These are phyloP conservation scores for Elanoides forficatus DNA, from an alignment of 2,113 vertebrate species.

Conservation along the genomic window DNA sequence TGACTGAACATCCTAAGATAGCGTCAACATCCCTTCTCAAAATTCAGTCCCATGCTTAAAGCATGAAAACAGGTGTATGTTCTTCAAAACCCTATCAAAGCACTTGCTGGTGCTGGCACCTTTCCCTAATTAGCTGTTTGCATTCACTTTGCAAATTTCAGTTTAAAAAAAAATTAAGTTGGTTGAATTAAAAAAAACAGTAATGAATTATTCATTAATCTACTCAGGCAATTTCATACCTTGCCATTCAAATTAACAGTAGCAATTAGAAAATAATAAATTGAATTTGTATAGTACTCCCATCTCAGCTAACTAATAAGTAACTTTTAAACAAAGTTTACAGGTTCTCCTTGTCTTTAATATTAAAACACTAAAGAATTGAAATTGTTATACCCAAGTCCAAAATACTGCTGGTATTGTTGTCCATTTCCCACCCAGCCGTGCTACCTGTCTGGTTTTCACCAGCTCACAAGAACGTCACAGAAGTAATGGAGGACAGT, in stretches of 20 bases:
- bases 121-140: not conserved
- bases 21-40: not conserved
- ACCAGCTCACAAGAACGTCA: not conserved
- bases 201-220: not conserved
- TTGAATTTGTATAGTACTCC: not conserved
- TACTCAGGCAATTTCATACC: not conserved
- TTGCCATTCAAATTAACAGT: not conserved
- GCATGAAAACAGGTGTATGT: not conserved
- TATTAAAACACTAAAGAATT: not conserved
- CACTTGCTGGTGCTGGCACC: not conserved
- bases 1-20: not conserved
- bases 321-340: not conserved
- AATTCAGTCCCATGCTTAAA: not conserved
- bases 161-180: not conserved
- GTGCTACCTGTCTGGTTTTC: not conserved
- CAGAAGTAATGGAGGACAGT: not conserved
- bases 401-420: not conserved
- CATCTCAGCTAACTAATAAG: not conserved
- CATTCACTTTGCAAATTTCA: not conserved
- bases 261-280: not conserved
- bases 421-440: not conserved
- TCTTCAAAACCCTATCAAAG: not conserved
- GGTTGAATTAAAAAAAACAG: not conserved
- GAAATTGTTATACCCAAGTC: not conserved
- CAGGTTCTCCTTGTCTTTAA: not conserved